Conservation (phyloP, 2,113 vertebrate genomes). For the Strigops habroptila region DNA sequence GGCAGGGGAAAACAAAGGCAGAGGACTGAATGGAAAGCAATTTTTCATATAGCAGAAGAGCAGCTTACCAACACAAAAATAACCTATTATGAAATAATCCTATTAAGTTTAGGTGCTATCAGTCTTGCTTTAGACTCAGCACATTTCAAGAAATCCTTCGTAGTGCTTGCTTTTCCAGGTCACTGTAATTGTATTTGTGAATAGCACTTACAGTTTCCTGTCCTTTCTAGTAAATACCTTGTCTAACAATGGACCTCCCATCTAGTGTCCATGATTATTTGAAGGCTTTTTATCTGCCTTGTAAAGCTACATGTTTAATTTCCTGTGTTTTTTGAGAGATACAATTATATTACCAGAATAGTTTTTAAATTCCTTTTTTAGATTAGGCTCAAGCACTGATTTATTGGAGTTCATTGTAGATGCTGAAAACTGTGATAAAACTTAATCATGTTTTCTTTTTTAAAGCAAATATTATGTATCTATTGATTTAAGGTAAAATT, state of each 20-base stretch:
- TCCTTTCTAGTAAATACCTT: neutral
- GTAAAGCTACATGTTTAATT: constrained; percentile 26
- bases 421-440: neutral
- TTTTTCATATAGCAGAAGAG: neutral
- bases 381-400: neutral
- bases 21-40: neutral
- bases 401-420: neutral
- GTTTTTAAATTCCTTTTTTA: neutral
- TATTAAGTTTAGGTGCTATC: neutral
- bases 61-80: neutral
- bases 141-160: neutral
- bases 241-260: neutral
- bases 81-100: neutral
- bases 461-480: neutral
- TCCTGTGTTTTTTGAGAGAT: neutral
- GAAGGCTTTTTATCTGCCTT: neutral
- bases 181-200: constrained; percentile 18
- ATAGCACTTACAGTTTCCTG: neutral
- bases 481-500: neutral
- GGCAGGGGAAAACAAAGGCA: neutral
- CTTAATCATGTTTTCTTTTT: neutral
- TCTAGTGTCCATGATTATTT: neutral
- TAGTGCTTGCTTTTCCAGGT: neutral
- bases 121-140: neutral
- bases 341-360: neutral